Conservation (phyloP, 2,113 vertebrate species). For the Dryoscopus gambensis region DNA sequence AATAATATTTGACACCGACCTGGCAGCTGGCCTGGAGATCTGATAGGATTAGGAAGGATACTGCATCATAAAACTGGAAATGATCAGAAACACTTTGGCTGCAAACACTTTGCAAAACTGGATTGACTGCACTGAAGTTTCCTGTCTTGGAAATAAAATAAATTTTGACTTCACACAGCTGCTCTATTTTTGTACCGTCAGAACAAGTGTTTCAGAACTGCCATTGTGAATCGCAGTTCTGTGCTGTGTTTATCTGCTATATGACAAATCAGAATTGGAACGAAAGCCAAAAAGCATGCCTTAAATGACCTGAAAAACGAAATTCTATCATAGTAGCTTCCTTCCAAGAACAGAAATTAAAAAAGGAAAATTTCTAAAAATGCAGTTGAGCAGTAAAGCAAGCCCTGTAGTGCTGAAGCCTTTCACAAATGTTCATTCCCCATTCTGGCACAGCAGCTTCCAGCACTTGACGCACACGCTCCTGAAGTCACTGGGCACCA, state of each 20-base stretch:
- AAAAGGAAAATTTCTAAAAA: slow-evolving; percentile 33
- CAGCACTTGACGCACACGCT: background rate
- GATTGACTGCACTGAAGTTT: slow-evolving; percentile 19
- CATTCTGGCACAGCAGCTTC: background rate
- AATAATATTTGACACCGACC: background rate
- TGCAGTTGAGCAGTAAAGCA: background rate
- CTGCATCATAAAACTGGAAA: background rate
- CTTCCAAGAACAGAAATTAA: slow-evolving; percentile 46
- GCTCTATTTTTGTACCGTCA: slow-evolving; percentile 35
- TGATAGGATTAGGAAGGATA: background rate
- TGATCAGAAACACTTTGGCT: background rate
- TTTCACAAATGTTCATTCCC: background rate
- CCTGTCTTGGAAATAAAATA: slow-evolving; percentile 27
- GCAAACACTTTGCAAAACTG: slow-evolving; percentile 22
- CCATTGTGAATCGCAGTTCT: slow-evolving; percentile 38
- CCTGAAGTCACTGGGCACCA: background rate
- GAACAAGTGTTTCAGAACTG: slow-evolving; percentile 54
- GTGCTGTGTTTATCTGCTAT: slow-evolving; percentile 19
- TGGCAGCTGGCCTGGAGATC: background rate
- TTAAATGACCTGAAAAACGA: slow-evolving; percentile 27
- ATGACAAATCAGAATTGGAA: slow-evolving; percentile 46
- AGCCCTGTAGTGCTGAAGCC: background rate
- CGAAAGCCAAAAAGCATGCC: background rate
- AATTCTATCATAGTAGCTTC: slow-evolving; percentile 27
- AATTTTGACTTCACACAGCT: slow-evolving; percentile 50